Conservation (phyloP, 2,888 invertebrate genomes). For the Laothoe populi region DNA sequence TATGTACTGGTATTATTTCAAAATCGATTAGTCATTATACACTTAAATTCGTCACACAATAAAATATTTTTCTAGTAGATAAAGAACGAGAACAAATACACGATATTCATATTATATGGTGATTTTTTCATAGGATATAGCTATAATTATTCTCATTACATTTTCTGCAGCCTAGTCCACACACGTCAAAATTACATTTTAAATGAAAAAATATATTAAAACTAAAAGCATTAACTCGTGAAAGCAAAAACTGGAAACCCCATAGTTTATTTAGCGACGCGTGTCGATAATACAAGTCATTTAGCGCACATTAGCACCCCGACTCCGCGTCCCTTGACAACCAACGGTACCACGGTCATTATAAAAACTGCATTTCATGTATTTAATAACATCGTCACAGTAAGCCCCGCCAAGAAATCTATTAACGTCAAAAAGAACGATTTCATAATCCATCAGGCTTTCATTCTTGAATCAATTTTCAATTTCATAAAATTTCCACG, state of each 20-base stretch:
- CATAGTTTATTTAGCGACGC: slow-evolving; percentile 31
- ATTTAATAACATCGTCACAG: slow-evolving; percentile 77
- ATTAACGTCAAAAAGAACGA: slow-evolving; percentile 75
- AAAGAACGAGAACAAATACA: too few relatives aligned
- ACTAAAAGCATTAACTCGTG: neutral
- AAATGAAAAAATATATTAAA: neutral
- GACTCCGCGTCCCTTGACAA: slow-evolving; percentile 43
- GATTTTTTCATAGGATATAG: too few relatives aligned
- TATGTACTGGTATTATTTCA: neutral
- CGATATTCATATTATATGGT: too few relatives aligned
- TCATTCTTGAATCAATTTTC: slow-evolving; percentile 48
- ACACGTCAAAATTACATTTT: neutral
- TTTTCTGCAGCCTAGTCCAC: neutral
- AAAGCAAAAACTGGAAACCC: slow-evolving; percentile 13
- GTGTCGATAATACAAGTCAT: slow-evolving; percentile 62
- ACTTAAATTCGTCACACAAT: neutral
- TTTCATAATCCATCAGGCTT: slow-evolving; percentile 71
- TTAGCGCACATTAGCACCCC: slow-evolving; percentile 62
- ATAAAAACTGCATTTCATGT: slow-evolving; percentile 82
- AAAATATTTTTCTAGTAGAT: neutral
- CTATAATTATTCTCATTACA: neutral
- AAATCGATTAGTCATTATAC: neutral
- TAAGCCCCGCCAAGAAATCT: slow-evolving; percentile 73
- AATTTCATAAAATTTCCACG: slow-evolving; percentile 15
- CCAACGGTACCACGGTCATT: slow-evolving; percentile 55